Base-by-base conservation (phyloP, 2,888 invertebrate species). In the Andrena chrysosceles region DNA sequence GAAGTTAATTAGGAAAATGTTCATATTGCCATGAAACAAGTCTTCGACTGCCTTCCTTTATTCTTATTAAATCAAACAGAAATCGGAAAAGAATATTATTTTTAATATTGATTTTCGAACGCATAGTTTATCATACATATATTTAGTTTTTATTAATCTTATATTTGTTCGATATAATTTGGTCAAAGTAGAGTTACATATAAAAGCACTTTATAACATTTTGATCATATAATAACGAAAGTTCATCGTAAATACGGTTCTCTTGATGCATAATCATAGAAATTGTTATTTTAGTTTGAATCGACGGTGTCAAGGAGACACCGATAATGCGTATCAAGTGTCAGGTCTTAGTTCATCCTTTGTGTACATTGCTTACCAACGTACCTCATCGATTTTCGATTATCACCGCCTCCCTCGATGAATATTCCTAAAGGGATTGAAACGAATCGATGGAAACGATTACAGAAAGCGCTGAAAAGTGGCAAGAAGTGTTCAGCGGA, bases 241-340 rank as follows among this genome's bases (percentile, higher is more conserved):
- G 8, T 35, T 29, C 26, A 2, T 2, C 2, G 20, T 7, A 23
- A 13, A 35, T 13, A n/a, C 20, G 20, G 2, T 23, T 49, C 3
- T 10, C 52, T n/a, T 1, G 26, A 23, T 4, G 4, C 1, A 1
- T 66, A 26, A 13, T 20, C 23, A 16, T 20, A 0, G 2, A n/a
- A 31, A 48, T 23, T 7, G 67, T 63, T 78, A 62, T 42, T 71
- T 68, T 56, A 68, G 80, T 74, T 23, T 8, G 48, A 56, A 60
- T 60, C 49, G 16, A 48, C 35, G 10, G 10, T 60, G 56, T 56
- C 48, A 13, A 66, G 20, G 49, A 52, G 49, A 16, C 72, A 54
- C 74, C 72, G 77, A 64, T 83, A 79, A 79, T 66, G 56, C 84
- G 79, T 79, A 79, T 84, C 84, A 73, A 77, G 48, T 59, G 68